Evolutionary conservation across 2,797 vertebrate genomes (phyloP).

Genomic region (Cossypha dichroa): DNA sequence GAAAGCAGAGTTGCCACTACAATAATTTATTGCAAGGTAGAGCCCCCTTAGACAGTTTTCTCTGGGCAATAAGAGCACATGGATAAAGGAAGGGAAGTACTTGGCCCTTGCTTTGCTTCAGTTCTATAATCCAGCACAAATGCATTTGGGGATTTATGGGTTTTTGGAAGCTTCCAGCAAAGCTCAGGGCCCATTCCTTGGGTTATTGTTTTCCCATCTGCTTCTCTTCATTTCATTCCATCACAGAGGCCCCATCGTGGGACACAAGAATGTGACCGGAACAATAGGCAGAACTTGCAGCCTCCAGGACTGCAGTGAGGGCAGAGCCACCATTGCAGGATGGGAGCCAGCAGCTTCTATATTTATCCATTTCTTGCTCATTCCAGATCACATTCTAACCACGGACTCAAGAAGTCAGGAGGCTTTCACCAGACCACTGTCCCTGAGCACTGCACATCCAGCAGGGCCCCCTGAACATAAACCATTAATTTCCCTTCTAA

Average conservation of each 20-base stretch:
- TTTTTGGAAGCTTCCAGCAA: slow-evolving; percentile 57
- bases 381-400: slow-evolving; percentile 25
- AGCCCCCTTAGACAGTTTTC: neutral
- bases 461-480: neutral
- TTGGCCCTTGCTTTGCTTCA: slow-evolving; percentile 32
- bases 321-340: slow-evolving; percentile 6
- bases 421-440: slow-evolving; percentile 4
- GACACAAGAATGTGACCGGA: slow-evolving; percentile 57
- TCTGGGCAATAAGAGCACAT: neutral
- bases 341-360: slow-evolving; percentile 38
- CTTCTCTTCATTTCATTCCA: slow-evolving; percentile 65
- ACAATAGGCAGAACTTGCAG: slow-evolving; percentile 64
- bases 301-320: slow-evolving; percentile 37
- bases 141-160: slow-evolving; percentile 47
- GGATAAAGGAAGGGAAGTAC: neutral
- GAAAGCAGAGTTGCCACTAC: neutral
- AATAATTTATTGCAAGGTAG: neutral
- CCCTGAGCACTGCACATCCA: neutral
- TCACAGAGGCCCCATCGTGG: slow-evolving; percentile 45
- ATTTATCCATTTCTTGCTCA: slow-evolving; percentile 57
- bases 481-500: slow-evolving; percentile 35
- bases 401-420: neutral
- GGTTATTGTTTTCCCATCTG: slow-evolving; percentile 65
- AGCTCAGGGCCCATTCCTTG: slow-evolving; percentile 28
- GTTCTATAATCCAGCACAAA: slow-evolving; percentile 53